Conservation (phyloP, 2,113 vertebrate genomes). For the Corythaixoides concolor region DNA sequence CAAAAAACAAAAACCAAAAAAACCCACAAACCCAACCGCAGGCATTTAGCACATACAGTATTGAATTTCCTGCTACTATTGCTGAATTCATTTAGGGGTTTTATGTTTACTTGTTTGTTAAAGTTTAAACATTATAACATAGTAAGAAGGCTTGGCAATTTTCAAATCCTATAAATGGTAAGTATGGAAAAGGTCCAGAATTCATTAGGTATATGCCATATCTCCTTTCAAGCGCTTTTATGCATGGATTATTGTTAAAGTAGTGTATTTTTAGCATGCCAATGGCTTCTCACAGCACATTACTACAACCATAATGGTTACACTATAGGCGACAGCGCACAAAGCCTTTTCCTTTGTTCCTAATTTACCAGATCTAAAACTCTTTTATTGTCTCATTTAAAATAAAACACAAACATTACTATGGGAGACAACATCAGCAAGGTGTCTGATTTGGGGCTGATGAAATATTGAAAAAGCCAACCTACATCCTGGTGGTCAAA, state of each 20-base stretch:
- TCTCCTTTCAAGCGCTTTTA: conserved; percentile 73
- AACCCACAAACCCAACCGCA: neutral
- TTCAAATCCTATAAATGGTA: conserved; percentile 47
- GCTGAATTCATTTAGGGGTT: neutral
- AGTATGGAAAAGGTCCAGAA: conserved; percentile 68
- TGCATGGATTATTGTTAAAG: conserved; percentile 75
- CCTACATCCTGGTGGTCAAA: neutral
- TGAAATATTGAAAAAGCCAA: conserved; percentile 18
- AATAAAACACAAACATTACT: conserved; percentile 18
- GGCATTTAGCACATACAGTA: conserved; percentile 3
- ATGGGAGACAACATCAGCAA: neutral
- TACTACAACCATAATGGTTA: conserved; percentile 59
- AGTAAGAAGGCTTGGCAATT: conserved; percentile 22
- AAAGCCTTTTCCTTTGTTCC: conserved; percentile 70
- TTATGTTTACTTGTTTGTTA: conserved; percentile 20
- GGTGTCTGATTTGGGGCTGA: neutral
- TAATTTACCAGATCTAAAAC: conserved; percentile 63
- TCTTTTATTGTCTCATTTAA: conserved; percentile 50
- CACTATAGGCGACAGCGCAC: conserved; percentile 30
- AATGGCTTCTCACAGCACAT: conserved; percentile 64
- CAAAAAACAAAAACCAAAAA: too few species aligned
- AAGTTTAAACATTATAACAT: conserved; percentile 52
- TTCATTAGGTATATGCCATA: conserved; percentile 70
- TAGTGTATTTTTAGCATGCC: conserved; percentile 70
- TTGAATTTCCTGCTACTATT: conserved; percentile 25